These are phyloP conservation scores for Hydraecia micacea DNA, from an alignment of 2,888 invertebrate species.

Conservation along the genomic window DNA sequence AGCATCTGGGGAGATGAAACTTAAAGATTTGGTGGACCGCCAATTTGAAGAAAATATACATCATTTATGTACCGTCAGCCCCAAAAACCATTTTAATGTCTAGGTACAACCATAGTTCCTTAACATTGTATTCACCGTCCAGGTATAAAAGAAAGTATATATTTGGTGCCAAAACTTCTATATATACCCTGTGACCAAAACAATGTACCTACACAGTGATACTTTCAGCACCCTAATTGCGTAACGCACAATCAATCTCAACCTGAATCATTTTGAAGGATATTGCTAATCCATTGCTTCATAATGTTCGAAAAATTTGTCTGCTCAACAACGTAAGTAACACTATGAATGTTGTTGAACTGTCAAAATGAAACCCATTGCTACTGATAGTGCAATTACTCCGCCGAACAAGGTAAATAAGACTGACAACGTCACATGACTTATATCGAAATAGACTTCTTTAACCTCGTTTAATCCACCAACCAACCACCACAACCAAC, in stretches of 20 bases:
- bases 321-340: too few relatives aligned
- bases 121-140: background rate
- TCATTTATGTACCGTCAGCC: constrained; percentile 44
- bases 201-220: background rate
- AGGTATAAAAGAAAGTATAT: background rate
- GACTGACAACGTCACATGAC: background rate
- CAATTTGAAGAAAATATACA: constrained; percentile 66
- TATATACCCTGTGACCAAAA: background rate
- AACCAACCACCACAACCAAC: background rate
- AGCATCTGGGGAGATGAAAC: constrained; percentile 70
- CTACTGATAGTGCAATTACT: too few relatives aligned
- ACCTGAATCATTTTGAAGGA: too few relatives aligned
- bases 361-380: too few relatives aligned
- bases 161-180: background rate
- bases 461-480: background rate
- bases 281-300: too few relatives aligned
- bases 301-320: too few relatives aligned
- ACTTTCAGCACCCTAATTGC: background rate
- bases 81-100: background rate
- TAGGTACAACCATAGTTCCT: background rate
- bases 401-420: background rate
- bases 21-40: constrained; percentile 62
- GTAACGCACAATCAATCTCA: too few relatives aligned
- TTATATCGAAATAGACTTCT: background rate
- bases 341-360: too few relatives aligned